Evolutionary conservation across 2,888 invertebrate genomes (phyloP).

Genomic region (Schizotus pectinicornis): DNA sequence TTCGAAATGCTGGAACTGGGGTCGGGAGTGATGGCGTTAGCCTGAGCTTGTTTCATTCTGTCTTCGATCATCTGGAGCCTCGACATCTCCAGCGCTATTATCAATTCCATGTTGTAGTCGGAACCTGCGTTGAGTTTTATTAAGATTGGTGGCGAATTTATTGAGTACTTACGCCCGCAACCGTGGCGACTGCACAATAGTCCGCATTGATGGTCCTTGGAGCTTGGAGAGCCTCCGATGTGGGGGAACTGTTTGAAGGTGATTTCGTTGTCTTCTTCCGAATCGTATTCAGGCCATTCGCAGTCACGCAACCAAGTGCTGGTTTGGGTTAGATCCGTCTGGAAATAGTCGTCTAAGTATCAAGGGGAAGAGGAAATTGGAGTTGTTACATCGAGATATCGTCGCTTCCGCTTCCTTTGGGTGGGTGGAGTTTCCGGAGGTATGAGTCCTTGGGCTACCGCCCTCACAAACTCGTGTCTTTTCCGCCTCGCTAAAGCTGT

Average conservation of each 20-base stretch:
- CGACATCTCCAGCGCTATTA: slow-evolving; percentile 72
- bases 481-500: slow-evolving; percentile 66
- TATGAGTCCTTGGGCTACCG: slow-evolving; percentile 64
- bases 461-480: slow-evolving; percentile 68
- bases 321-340: slow-evolving; percentile 58
- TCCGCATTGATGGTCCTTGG: slow-evolving; percentile 64
- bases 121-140: slow-evolving; percentile 44
- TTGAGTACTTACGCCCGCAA: slow-evolving; percentile 49
- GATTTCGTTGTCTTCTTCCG: slow-evolving; percentile 60
- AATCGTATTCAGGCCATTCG: slow-evolving; percentile 69
- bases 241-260: slow-evolving; percentile 46
- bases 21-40: slow-evolving; percentile 48
- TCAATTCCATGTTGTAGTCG: slow-evolving; percentile 68
- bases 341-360: slow-evolving; percentile 21
- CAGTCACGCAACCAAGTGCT: slow-evolving; percentile 61
- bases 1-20: slow-evolving; percentile 56
- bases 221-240: slow-evolving; percentile 42
- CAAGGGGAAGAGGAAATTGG: slow-evolving; percentile 1
- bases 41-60: slow-evolving; percentile 60
- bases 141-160: not conserved
- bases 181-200: slow-evolving; percentile 57
- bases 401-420: slow-evolving; percentile 60
- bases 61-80: slow-evolving; percentile 71
- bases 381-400: slow-evolving; percentile 59
- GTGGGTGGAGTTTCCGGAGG: slow-evolving; percentile 68